Conservation (phyloP, 2,888 invertebrate genomes). For the Coenonympha glycerion region DNA sequence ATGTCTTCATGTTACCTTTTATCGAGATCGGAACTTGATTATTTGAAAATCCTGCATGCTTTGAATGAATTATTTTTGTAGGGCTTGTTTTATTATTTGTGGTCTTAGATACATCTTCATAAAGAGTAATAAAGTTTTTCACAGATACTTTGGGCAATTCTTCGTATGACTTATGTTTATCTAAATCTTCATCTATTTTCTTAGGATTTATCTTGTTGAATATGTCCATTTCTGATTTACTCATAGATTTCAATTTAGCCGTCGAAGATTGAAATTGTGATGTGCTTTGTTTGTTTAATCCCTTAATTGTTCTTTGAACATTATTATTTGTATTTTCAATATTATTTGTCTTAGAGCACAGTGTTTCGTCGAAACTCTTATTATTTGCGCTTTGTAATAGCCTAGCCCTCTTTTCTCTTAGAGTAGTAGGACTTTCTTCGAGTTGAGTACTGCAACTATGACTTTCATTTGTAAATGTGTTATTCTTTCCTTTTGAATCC, state of each 20-base stretch:
- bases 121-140: constrained; percentile 61
- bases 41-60: constrained; percentile 40
- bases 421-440: constrained; percentile 10
- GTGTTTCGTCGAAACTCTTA: constrained; percentile 41
- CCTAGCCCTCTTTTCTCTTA: constrained; percentile 47
- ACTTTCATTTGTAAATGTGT: neutral
- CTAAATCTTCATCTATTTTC: constrained; percentile 44
- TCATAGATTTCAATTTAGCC: constrained; percentile 50
- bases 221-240: constrained; percentile 71
- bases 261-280: constrained; percentile 33
- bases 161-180: constrained; percentile 64
- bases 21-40: constrained; percentile 44
- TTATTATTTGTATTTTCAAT: constrained; percentile 29
- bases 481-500: neutral
- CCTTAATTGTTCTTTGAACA: constrained; percentile 33
- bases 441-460: neutral
- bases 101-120: constrained; percentile 59
- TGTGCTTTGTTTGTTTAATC: constrained; percentile 33
- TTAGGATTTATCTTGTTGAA: constrained; percentile 53
- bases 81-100: constrained; percentile 32
- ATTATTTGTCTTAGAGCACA: constrained; percentile 27
- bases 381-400: constrained; percentile 37
- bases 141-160: constrained; percentile 66
- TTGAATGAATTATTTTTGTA: constrained; percentile 23
- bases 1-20: too few species aligned